Evolutionary conservation across 2,113 vertebrate genomes (phyloP), one percentile per base, ranked within the genome.

Genomic region (Pavo muticus): DNA sequence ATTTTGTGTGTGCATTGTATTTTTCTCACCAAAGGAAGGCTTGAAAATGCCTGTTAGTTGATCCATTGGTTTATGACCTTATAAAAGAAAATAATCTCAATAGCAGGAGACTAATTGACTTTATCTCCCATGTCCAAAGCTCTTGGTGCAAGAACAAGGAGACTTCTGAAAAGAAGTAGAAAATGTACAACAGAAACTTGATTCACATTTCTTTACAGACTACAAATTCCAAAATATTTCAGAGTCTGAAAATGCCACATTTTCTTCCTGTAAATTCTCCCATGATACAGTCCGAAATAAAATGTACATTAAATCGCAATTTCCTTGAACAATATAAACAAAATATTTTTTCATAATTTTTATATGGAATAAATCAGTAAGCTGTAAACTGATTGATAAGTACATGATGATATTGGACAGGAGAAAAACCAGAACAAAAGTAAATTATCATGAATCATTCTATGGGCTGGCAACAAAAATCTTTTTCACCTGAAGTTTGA

Each of bases 1-100:
- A 12, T 40, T 39, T 27, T 29, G 10, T 81, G 2, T 0, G 3
- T 20, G 2, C 5, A 0, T 39, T 39, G 25, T 14, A 13, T 39
- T 56, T 57, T 23, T 21, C 68, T 50, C 30, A 63, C 10, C 3
- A 56, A 21, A 4, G 4, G 1, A 0, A 69, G 29, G 1, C 25
- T 84, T 88, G 20, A 18, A 70, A 82, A 57, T 37, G 81, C 39
- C 25, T 77, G 52, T 1, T 81, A 81, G 39, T 72, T 8, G 19
- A 65, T 89, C 54, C 72, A 40, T 47, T 84, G 7, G 45, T 90
- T 88, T 74, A 64, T 52, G 29, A 86, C 10, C 32, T 52, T 52
- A 30, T 68, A 81, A 86, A 94, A 59, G 12, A 63, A 67, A 88
- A 13, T 25, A 68, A 48, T 40, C 18, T 47, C 52, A 78, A 29